A percentile compares a stretch with the other conserved stretches of the same genome.
These are phyloP conservation scores for Donacobius atricapilla DNA, from an alignment of 2,113 vertebrate species.

Conservation along the genomic window DNA sequence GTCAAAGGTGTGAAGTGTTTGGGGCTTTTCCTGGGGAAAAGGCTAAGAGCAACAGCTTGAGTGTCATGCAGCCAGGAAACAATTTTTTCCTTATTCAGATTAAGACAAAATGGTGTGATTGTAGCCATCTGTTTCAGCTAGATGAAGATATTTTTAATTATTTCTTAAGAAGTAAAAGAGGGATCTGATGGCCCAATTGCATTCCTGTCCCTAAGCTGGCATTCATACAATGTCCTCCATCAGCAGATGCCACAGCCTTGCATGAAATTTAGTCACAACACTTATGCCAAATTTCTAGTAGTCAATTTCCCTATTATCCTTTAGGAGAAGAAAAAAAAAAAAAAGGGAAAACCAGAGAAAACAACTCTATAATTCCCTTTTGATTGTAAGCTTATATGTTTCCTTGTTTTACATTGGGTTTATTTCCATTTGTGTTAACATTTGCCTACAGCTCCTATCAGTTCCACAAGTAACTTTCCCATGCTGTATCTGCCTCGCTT, in stretches of 20 bases:
- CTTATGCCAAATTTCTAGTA: background rate
- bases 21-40: constrained; percentile 22
- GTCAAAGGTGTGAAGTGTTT: constrained; percentile 16
- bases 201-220: background rate
- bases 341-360: background rate
- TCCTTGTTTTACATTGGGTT: background rate
- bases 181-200: background rate
- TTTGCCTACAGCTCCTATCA: background rate
- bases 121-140: constrained; percentile 54
- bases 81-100: constrained; percentile 24
- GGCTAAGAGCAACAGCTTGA: constrained; percentile 38
- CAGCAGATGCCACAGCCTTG: background rate
- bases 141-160: constrained; percentile 31
- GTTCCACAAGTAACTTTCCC: background rate
- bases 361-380: background rate
- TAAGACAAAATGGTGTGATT: constrained; percentile 50
- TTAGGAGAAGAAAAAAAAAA: background rate
- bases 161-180: constrained; percentile 5
- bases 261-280: background rate
- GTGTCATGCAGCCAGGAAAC: constrained; percentile 15
- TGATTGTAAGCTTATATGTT: background rate
- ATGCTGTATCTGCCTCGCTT: background rate
- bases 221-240: background rate
- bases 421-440: background rate
- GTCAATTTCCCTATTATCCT: background rate